These are phyloP conservation scores for Chrysolina haemoptera DNA, from an alignment of 2,888 invertebrate species.

Conservation along the genomic window DNA sequence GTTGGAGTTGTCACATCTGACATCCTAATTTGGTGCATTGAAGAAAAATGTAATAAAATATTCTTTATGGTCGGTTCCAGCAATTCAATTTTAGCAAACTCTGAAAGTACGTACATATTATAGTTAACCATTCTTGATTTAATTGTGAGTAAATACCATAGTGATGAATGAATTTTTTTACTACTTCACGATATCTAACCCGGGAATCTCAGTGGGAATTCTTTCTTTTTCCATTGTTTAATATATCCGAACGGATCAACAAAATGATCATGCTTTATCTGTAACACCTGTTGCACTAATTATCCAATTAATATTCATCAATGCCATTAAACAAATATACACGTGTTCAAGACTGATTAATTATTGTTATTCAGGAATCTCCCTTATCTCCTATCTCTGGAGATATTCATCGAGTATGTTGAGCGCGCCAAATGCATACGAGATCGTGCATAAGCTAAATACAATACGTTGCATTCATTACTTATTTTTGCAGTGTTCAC, in stretches of 20 bases:
- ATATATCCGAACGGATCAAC: neutral
- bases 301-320: conserved; percentile 19
- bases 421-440: conserved; percentile 10
- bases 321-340: conserved; percentile 21
- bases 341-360: conserved; percentile 20
- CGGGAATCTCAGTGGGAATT: neutral
- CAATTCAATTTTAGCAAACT: too few relatives aligned
- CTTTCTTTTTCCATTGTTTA: neutral
- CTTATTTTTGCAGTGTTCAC: neutral
- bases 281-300: conserved; percentile 19
- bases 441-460: conserved; percentile 8
- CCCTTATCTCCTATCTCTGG: neutral
- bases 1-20: too few relatives aligned
- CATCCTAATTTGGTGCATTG: too few relatives aligned
- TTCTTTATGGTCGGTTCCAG: too few relatives aligned
- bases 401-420: conserved; percentile 15
- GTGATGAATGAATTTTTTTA: too few relatives aligned
- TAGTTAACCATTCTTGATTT: too few relatives aligned
- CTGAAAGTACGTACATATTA: too few relatives aligned
- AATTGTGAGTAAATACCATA: too few relatives aligned
- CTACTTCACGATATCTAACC: too few relatives aligned
- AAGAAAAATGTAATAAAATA: too few relatives aligned
- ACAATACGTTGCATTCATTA: conserved; percentile 17
- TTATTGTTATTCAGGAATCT: conserved; percentile 12
- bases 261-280: conserved; percentile 4